Evolutionary conservation across 2,113 vertebrate genomes (phyloP), one percentile per base, ranked within the genome.

Genomic region (Drymodes brunneopygia): DNA sequence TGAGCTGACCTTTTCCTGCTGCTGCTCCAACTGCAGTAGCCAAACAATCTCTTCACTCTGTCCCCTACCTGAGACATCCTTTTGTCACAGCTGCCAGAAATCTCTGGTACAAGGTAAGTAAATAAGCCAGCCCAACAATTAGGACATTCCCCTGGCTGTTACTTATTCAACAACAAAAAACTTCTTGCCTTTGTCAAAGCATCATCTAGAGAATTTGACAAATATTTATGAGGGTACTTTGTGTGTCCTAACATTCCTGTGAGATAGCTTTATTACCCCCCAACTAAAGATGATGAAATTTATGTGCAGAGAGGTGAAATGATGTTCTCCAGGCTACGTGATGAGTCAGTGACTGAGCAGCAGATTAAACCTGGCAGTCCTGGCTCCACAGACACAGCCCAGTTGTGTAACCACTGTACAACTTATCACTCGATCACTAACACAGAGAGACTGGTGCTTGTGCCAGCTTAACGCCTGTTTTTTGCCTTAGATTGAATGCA

Each of bases 311-410:
- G 90, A 92, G 69, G 64, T 91, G 64, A 95, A 91, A 82, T 23
- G 22, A 71, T 62, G 69, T 75, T 88, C 94, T 79, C 42, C 17
- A 5, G 79, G 89, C 65, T 81, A 66, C 0, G 2, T 65, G 90
- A 61, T 92, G 97, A 96, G 86, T 97, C 94, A 94, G 81, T 92
- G 90, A 64, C 80, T 83, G 88, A 83, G 48, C 70, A 81, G 88
- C 90, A 92, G 92, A 77, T 93, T 78, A 95, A 95, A 90, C 56
- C 13, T 88, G 83, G 79, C 42, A 93, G 54, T 73, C 79, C 72
- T 92, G 92, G 81, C 85, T 92, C 69, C 67, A 24, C 20, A 72
- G 81, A 89, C 38, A 15, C 75, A 62, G 50, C 86, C 61, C 33
- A 29, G 64, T 94, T 96, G 91, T 82, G 87, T 90, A 96, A 96